phyloP scores from a whole-genome alignment of 2,113 vertebrate genomes.

The Aphelocoma coerulescens region DNA sequence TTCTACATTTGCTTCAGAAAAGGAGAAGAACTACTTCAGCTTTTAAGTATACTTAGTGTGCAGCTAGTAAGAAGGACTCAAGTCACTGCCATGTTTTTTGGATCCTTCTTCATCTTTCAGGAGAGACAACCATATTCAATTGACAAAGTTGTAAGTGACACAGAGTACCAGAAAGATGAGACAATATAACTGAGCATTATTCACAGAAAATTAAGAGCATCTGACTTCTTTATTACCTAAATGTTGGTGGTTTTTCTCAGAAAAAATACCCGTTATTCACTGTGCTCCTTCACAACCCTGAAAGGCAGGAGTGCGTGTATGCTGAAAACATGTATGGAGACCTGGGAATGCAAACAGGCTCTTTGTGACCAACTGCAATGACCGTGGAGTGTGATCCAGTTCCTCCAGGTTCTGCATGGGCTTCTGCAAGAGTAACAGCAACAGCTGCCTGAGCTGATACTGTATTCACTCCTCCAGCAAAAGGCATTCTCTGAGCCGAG shows the following conservation, averaged over 20 bases:
- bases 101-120: not conserved
- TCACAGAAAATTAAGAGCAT: not conserved
- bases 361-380: not conserved
- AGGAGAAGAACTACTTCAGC: not conserved
- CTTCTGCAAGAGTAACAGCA: not conserved
- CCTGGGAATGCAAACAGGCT: not conserved
- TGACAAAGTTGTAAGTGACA: not conserved
- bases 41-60: not conserved
- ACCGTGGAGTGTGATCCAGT: not conserved
- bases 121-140: not conserved
- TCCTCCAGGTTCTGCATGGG: not conserved
- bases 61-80: not conserved
- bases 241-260: not conserved
- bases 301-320: not conserved
- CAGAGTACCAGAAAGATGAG: not conserved
- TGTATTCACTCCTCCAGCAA: not conserved
- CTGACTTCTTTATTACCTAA: not conserved
- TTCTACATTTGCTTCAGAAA: not conserved
- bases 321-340: accelerated
- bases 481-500: not conserved
- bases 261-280: not conserved
- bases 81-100: not conserved
- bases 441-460: not conserved
- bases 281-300: not conserved
- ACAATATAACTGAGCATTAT: not conserved